These are phyloP conservation scores for Forbesichthys papilliferus DNA, from an alignment of 2,113 vertebrate species.

Conservation along the genomic window DNA sequence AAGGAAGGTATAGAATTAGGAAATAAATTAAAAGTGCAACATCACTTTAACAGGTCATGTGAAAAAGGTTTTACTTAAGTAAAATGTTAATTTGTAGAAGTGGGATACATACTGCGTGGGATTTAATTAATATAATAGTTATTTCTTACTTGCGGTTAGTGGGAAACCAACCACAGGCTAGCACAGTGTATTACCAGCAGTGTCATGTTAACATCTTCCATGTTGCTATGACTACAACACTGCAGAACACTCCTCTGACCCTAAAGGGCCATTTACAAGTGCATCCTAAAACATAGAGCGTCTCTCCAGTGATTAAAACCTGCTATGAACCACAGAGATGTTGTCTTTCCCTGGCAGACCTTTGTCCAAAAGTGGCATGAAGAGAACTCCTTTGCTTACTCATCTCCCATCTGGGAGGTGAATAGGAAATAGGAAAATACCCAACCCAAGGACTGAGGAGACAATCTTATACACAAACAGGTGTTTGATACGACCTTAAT, in stretches of 20 bases:
- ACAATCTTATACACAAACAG: conserved; percentile 24
- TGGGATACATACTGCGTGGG: too few species aligned
- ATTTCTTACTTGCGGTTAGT: too few species aligned
- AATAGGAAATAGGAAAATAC: conserved; percentile 17
- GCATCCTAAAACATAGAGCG: background rate
- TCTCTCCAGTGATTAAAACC: background rate
- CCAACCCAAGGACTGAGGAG: background rate
- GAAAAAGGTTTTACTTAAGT: too few species aligned
- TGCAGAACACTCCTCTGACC: background rate
- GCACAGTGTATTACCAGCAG: conserved; percentile 12
- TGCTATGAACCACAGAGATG: background rate
- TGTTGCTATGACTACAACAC: conserved; percentile 4
- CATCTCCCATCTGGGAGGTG: conserved; percentile 6
- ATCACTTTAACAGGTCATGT: too few species aligned
- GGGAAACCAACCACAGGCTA: background rate
- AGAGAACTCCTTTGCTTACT: background rate
- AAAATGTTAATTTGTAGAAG: too few species aligned
- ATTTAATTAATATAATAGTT: too few species aligned
- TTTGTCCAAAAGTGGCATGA: background rate
- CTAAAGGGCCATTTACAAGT: background rate
- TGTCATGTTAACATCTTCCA: background rate
- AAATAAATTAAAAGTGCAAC: too few species aligned
- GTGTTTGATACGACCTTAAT: conserved; percentile 44
- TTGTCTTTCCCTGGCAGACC: background rate
- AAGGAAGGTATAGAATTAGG: too few species aligned